A percentile compares a stretch with the other conserved stretches of the same genome.
Conservation (phyloP, 2,797 vertebrate genomes). For the Somateria mollissima region DNA sequence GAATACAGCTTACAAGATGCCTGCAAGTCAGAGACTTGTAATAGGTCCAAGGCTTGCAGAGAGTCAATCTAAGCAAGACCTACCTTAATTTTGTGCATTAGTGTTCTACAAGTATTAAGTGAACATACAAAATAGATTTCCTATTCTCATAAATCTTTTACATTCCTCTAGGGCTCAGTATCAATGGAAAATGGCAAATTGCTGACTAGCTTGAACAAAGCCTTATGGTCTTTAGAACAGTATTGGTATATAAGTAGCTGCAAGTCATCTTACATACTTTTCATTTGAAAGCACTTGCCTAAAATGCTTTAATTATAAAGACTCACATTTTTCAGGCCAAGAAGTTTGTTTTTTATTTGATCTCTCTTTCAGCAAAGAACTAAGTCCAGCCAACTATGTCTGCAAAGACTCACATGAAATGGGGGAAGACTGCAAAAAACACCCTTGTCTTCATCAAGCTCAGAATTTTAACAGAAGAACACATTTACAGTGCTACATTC, state of each 20-base stretch:
- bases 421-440: not conserved
- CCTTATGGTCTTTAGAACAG: not conserved
- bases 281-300: not conserved
- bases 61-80: not conserved
- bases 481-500: not conserved
- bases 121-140: not conserved
- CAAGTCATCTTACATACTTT: not conserved
- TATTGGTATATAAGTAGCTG: not conserved
- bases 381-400: not conserved
- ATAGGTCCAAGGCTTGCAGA: not conserved
- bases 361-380: not conserved
- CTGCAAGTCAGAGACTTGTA: not conserved
- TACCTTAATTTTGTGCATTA: not conserved
- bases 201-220: not conserved
- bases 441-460: not conserved
- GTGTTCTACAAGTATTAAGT: not conserved
- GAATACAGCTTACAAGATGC: not conserved
- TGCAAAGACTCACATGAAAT: not conserved
- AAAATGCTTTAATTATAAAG: not conserved
- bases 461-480: not conserved
- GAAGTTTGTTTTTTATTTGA: not conserved
- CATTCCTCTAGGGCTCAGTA: not conserved
- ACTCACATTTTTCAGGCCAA: not conserved
- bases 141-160: not conserved
- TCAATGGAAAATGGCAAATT: rapidly evolving